Base-by-base conservation (phyloP, 2,113 vertebrate species). In the Caloenas nicobarica region DNA sequence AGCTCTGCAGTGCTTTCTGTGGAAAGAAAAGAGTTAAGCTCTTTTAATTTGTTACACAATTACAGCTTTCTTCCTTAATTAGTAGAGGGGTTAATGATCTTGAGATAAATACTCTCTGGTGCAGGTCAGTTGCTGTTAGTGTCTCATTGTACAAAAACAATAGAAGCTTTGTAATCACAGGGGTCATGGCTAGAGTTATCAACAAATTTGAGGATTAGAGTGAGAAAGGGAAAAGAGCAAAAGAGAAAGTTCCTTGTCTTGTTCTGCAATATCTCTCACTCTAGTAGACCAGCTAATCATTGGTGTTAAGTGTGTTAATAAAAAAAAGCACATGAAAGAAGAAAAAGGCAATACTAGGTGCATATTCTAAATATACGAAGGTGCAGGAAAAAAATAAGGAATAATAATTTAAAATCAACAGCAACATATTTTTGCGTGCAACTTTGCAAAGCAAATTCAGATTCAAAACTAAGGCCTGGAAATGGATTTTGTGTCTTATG, bases 61-160 rank as follows among this genome's bases (percentile, higher is more conserved):
- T 93, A 83, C 76, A 86, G 50, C 80, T 84, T 96, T 81, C 44
- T 74, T 44, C 86, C 60, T 60, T 95, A 92, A 90, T 95, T 96
- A 94, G 76, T 89, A 86, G 56, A 91, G 38, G 14, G 0, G 64
- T 78, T 91, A 88, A 95, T 82, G 74, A 90, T 96, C 82, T 93
- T 74, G 79, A 92, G 77, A 79, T 86, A 94, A 95, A 88, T 74
- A 81, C 73, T 81, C 34, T 79, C 44, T 78, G 57, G 48, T 90
- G 48, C 56, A 74, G 76, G 88, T 90, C 86, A 90, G 26, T 60
- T 78, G 46, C 79, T 96, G 46, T 80, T 88, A 42, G 62, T 69
- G 58, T 86, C 60, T 78, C 72, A 79, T 62, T 85, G 73, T 92
- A 79, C 60, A 86, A 85, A 93, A 86, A 87, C 89, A 96, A 58